phyloP scores from a whole-genome alignment of 2,797 vertebrate species.

The Rousettus madagascariensis region DNA sequence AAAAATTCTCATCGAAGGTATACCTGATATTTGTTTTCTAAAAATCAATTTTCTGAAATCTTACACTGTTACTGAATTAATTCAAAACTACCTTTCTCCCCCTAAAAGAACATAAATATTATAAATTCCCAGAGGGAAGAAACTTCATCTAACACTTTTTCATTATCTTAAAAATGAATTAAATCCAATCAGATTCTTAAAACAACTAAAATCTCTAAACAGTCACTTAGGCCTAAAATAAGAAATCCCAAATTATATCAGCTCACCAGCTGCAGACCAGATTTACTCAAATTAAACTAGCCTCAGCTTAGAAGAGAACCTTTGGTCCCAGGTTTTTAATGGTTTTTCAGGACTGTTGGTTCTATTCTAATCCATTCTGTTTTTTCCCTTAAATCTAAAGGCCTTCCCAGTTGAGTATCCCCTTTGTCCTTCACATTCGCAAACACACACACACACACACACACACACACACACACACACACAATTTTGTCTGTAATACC shows the following conservation, averaged over 20 bases:
- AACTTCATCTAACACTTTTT: conserved; percentile 12
- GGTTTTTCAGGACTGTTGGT: background rate
- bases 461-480: background rate
- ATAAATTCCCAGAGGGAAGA: conserved; percentile 26
- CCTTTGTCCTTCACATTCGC: background rate
- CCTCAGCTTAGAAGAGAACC: background rate
- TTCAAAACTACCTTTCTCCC: conserved; percentile 22
- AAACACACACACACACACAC: background rate
- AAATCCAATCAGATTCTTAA: conserved; percentile 53
- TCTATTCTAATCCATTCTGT: conserved; percentile 29
- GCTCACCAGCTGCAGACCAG: background rate
- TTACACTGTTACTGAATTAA: conserved; percentile 37
- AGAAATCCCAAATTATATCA: conserved; percentile 56
- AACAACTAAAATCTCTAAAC: conserved; percentile 27
- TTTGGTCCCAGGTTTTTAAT: background rate
- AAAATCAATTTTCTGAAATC: conserved; percentile 21
- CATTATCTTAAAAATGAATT: conserved; percentile 42
- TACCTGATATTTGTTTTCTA: background rate
- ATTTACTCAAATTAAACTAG: conserved; percentile 53
- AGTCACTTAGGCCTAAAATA: background rate
- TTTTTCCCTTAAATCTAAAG: conserved; percentile 31
- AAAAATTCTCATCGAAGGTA: conserved; percentile 23
- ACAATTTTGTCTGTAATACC: background rate
- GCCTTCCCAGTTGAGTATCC: background rate
- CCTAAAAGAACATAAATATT: conserved; percentile 45